Evolutionary conservation across 2,113 vertebrate species (phyloP).

Genomic region (Lucifuga dentata): DNA sequence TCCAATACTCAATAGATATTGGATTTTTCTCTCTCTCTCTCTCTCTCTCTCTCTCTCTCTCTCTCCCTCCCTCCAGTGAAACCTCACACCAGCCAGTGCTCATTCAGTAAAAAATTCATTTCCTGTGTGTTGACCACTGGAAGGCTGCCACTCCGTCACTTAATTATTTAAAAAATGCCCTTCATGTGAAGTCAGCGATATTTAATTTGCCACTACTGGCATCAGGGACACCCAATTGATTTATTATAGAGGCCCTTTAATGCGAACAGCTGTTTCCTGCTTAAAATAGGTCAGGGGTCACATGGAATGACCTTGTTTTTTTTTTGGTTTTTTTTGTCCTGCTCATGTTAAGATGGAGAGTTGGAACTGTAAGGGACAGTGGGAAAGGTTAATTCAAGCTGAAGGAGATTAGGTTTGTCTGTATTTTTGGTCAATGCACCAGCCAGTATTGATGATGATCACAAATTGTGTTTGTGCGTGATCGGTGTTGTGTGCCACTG

Average conservation of each 20-base stretch:
- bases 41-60: background rate
- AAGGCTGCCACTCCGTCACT: slow-evolving; percentile 58
- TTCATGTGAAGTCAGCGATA: slow-evolving; percentile 75
- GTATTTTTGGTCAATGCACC: background rate
- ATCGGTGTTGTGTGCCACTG: background rate
- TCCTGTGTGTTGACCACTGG: slow-evolving; percentile 54
- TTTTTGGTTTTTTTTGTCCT: slow-evolving; percentile 15
- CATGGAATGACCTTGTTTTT: slow-evolving; percentile 67
- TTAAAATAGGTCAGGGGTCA: slow-evolving; percentile 78
- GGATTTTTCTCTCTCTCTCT: too few relatives aligned
- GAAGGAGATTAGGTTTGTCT: background rate
- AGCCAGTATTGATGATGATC: background rate
- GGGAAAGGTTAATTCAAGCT: slow-evolving; percentile 5
- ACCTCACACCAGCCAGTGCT: slow-evolving; percentile 58
- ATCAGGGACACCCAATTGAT: slow-evolving; percentile 67
- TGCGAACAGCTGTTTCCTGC: slow-evolving; percentile 81
- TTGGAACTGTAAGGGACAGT: slow-evolving; percentile 7
- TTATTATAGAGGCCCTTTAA: slow-evolving; percentile 75
- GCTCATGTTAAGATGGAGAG: slow-evolving; percentile 43
- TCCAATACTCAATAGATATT: too few relatives aligned
- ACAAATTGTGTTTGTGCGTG: background rate
- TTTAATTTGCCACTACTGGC: slow-evolving; percentile 75
- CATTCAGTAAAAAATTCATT: slow-evolving; percentile 72
- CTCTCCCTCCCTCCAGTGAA: slow-evolving; percentile 48
- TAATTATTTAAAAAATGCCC: slow-evolving; percentile 80